Conservation (phyloP, 2,797 vertebrate genomes). For the Hippopotamyrus pictus region DNA sequence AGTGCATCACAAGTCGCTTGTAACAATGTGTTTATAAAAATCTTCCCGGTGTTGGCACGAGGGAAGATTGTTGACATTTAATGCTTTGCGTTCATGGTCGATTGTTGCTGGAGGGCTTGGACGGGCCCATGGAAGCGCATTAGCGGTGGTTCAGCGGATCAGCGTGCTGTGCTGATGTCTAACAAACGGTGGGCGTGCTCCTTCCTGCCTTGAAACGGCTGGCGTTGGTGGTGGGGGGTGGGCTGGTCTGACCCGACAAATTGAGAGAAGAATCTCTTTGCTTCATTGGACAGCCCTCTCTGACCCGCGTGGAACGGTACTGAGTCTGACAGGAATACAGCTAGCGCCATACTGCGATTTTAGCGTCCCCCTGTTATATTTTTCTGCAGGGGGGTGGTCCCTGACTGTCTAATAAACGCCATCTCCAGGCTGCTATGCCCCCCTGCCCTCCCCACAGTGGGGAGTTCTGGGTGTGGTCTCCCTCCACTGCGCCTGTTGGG, state of each 20-base stretch:
- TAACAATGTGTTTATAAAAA: not conserved
- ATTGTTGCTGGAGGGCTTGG: not conserved
- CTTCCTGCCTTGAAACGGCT: conserved; percentile 36
- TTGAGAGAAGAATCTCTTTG: conserved; percentile 51
- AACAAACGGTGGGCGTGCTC: not conserved
- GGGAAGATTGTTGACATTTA: not conserved
- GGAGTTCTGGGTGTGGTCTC: not conserved
- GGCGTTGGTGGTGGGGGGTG: conserved; percentile 41
- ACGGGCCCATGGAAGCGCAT: not conserved
- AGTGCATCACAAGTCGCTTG: not conserved
- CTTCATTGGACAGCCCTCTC: conserved; percentile 54
- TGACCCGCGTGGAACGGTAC: not conserved
- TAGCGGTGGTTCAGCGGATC: not conserved
- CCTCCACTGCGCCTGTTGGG: not conserved
- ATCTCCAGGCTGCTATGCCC: conserved; percentile 31
- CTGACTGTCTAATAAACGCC: conserved; percentile 54
- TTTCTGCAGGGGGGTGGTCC: conserved; percentile 52
- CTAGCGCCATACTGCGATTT: not conserved
- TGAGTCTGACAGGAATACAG: conserved; percentile 35
- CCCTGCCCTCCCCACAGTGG: not conserved
- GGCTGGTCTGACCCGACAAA: conserved; percentile 45
- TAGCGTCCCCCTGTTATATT: conserved; percentile 29
- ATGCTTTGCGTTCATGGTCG: not conserved
- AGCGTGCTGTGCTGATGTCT: not conserved
- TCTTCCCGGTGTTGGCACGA: not conserved